A percentile compares a stretch with the other conserved stretches of the same genome.
Evolutionary conservation across 2,888 invertebrate genomes (phyloP).

Genomic region (Euproctis similis): DNA sequence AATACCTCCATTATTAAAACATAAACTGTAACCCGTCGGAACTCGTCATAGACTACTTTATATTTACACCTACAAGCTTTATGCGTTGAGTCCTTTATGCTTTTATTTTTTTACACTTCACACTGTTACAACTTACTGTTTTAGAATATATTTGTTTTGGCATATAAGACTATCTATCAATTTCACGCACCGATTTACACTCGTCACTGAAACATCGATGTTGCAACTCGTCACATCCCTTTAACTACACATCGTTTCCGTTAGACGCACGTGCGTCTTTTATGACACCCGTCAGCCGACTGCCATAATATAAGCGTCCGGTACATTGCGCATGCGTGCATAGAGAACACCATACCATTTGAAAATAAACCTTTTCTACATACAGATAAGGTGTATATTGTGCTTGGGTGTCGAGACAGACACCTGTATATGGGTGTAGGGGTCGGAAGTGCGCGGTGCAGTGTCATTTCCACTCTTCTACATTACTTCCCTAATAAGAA

Average conservation of each 20-base stretch:
- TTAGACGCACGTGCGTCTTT: constrained; percentile 25
- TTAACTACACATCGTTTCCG: constrained; percentile 7
- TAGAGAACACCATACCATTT: constrained; percentile 9
- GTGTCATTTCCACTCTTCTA: constrained; percentile 71
- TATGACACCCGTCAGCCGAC: constrained; percentile 35
- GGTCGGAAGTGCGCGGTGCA: constrained; percentile 71
- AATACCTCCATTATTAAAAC: constrained; percentile 55
- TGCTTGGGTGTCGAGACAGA: constrained; percentile 27
- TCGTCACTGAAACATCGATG: constrained; percentile 25
- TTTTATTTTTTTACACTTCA: no score
- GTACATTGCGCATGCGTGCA: constrained; percentile 35
- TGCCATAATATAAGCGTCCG: constrained; percentile 40
- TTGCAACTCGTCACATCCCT: constrained; percentile 46
- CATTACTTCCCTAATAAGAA: constrained; percentile 68
- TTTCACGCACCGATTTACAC: no score
- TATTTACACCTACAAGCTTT: not conserved
- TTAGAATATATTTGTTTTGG: no score
- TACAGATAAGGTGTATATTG: constrained; percentile 22
- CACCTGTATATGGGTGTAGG: constrained; percentile 62
- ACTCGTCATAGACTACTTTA: constrained; percentile 13
- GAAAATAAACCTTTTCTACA: constrained; percentile 22
- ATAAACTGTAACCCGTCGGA: constrained; percentile 43
- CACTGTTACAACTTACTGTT: no score
- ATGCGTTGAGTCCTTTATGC: no score
- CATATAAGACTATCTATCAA: no score